phyloP scores from a whole-genome alignment of 2,797 vertebrate genomes.

The Philypnodon macrostomus region DNA sequence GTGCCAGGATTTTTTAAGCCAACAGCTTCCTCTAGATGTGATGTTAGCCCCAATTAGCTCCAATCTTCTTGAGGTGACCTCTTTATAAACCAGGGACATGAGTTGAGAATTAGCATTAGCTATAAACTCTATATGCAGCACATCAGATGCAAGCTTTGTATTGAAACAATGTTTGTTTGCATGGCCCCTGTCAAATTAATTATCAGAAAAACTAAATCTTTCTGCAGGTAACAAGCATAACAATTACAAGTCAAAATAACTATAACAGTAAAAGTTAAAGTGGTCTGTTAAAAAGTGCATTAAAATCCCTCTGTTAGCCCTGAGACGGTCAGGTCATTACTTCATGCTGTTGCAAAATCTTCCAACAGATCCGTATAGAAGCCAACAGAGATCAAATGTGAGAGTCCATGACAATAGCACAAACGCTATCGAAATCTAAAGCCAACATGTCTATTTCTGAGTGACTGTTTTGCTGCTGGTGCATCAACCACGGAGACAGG shows the following conservation, averaged over 20 bases:
- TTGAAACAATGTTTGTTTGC: too few relatives aligned
- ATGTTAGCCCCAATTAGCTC: neutral
- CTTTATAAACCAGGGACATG: too few relatives aligned
- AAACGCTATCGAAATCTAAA: conserved; percentile 38
- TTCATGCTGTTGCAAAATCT: conserved; percentile 13
- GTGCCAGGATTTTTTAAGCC: conserved; percentile 5
- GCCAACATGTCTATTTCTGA: conserved; percentile 20
- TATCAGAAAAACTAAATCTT: neutral
- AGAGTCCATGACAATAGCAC: conserved; percentile 15
- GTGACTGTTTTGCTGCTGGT: conserved; percentile 24
- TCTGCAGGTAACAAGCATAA: conserved; percentile 6
- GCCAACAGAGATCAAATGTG: conserved; percentile 22
- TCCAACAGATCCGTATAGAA: conserved; percentile 24
- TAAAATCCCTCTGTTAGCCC: conserved; percentile 4
- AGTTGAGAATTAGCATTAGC: too few relatives aligned
- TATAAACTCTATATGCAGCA: too few relatives aligned
- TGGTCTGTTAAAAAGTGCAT: conserved; percentile 13
- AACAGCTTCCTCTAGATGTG: neutral
- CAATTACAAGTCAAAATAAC: conserved; percentile 12
- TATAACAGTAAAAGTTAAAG: conserved; percentile 11
- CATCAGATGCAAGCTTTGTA: too few relatives aligned
- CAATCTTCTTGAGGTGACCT: neutral
- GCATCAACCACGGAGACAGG: conserved; percentile 21
- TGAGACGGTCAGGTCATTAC: conserved; percentile 21
- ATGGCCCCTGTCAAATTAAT: too few relatives aligned